phyloP scores from a whole-genome alignment of 53 echinoderm and acorn worm species.

The Zoroaster sp. region DNA sequence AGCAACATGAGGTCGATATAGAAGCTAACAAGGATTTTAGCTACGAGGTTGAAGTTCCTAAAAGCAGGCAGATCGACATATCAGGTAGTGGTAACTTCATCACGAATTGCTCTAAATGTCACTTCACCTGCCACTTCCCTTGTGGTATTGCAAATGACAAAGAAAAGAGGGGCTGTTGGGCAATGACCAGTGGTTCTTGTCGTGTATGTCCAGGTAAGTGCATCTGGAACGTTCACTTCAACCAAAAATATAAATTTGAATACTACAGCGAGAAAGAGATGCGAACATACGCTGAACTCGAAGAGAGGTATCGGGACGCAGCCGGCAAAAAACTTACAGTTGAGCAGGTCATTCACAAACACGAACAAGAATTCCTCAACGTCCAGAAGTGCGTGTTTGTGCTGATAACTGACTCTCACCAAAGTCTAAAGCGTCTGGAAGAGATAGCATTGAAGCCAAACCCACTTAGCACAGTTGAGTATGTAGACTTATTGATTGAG shows the following conservation, averaged over 20 bases:
- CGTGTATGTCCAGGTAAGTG: conserved; percentile 49
- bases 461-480: conserved; percentile 58
- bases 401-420: conserved; percentile 26
- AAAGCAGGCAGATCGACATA: background rate
- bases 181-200: conserved; percentile 29
- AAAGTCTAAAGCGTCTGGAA: conserved; percentile 57
- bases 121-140: conserved; percentile 65
- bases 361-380: conserved; percentile 30
- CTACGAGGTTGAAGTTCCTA: conserved; percentile 51
- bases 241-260: conserved; percentile 59
- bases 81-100: conserved; percentile 1
- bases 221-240: conserved; percentile 61
- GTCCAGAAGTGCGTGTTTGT: conserved; percentile 50
- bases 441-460: conserved; percentile 65
- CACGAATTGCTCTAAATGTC: conserved; percentile 62
- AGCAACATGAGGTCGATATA: conserved; percentile 58
- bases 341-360: conserved; percentile 50
- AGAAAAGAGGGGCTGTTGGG: conserved; percentile 3
- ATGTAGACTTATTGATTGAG: conserved; percentile 60
- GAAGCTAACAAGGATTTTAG: conserved; percentile 33
- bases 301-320: conserved; percentile 36
- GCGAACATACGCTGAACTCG: conserved; percentile 26
- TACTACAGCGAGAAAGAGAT: conserved; percentile 8
- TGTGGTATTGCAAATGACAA: conserved; percentile 31
- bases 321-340: conserved; percentile 50